Evolutionary conservation across 2,113 vertebrate species (phyloP).

Genomic region (Crotalus helleri): DNA sequence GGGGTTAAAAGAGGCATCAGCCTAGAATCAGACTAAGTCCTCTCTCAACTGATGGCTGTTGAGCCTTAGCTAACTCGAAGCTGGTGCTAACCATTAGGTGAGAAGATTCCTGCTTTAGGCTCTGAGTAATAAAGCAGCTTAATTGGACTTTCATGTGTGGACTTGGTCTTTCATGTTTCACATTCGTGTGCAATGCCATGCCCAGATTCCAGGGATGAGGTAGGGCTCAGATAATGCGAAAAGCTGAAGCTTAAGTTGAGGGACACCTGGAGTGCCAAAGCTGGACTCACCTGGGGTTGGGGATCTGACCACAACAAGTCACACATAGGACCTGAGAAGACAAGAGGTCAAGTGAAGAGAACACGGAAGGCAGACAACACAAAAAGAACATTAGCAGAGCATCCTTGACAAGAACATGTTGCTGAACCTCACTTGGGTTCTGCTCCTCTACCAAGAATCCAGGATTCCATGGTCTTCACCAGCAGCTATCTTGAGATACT

Average conservation of each 20-base stretch:
- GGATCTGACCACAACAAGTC: constrained; percentile 92
- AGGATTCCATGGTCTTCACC: not conserved
- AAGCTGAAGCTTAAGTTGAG: not conserved
- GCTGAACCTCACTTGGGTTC: not conserved
- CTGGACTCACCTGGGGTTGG: constrained; percentile 81
- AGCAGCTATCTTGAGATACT: not conserved
- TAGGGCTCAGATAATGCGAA: not conserved
- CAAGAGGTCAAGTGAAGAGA: too few species aligned
- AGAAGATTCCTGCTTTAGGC: too few species aligned
- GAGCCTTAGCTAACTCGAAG: too few species aligned
- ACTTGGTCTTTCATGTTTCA: not conserved
- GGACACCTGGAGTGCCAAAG: not conserved
- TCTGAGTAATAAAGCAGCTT: too few species aligned
- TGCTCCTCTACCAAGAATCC: not conserved
- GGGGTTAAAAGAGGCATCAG: not conserved
- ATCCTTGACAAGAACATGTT: not conserved
- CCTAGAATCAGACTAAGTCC: too few species aligned
- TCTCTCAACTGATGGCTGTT: too few species aligned
- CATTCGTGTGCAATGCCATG: too few species aligned
- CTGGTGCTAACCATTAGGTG: too few species aligned
- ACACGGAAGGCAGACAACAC: too few species aligned
- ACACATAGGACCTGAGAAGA: constrained; percentile 84
- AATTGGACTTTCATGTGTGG: not conserved
- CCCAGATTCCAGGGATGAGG: not conserved
- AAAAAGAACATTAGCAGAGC: too few species aligned